Percentiles rank a stretch among this genome's conserved stretches.
Conservation (phyloP, 2,888 invertebrate species). For the Oasisia sp. region DNA sequence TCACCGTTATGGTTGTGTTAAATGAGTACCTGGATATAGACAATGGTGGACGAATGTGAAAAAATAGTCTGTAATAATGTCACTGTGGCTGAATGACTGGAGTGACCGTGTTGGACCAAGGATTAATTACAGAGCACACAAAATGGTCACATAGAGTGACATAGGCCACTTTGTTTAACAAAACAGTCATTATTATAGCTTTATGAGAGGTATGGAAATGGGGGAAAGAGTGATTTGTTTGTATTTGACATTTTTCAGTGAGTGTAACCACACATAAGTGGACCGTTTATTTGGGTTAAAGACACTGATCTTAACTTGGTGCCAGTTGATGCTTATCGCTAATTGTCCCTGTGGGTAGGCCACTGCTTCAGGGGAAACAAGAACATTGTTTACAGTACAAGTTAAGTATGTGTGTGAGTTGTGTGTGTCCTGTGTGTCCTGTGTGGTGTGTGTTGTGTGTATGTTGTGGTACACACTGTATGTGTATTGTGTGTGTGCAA, state of each 20-base stretch:
- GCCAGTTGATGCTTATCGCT: not conserved
- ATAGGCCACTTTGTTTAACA: no score
- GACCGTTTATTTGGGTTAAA: not conserved
- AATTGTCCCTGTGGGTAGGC: not conserved
- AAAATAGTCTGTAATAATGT: no score
- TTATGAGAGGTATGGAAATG: not conserved
- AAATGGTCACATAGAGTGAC: no score
- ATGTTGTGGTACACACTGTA: no score
- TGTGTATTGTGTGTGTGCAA: no score
- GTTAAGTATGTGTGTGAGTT: not conserved
- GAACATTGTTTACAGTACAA: not conserved
- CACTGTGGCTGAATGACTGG: no score
- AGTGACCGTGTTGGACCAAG: no score
- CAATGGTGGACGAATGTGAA: no score
- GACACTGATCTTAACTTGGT: not conserved
- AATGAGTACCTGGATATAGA: no score
- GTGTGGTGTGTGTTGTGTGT: no score
- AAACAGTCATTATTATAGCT: not conserved
- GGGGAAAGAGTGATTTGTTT: not conserved
- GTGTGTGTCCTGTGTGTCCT: not conserved
- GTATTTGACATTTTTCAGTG: not conserved
- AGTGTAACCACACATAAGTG: not conserved
- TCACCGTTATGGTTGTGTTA: no score
- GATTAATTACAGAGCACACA: no score
- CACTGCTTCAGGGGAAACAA: not conserved